A percentile compares a stretch with the other conserved stretches of the same genome.
Evolutionary conservation across 2,113 vertebrate genomes (phyloP).

Genomic region (Hippocampus mohnikei): DNA sequence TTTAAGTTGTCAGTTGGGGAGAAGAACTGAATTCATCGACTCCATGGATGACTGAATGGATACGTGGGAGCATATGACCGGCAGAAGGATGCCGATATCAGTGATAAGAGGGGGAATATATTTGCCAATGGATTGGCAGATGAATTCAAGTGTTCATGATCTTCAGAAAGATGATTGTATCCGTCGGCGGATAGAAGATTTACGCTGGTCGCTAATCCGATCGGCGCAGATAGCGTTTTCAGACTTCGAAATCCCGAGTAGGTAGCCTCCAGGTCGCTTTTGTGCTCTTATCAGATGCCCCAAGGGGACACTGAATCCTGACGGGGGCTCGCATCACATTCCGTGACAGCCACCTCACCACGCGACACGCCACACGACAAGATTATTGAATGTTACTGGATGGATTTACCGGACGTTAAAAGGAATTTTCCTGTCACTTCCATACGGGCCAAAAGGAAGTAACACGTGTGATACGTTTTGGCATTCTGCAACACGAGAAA

Average conservation of each 20-base stretch:
- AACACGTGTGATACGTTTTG: conserved; percentile 37
- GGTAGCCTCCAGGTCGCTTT: conserved; percentile 21
- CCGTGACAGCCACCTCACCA: conserved; percentile 58
- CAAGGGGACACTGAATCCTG: conserved; percentile 37
- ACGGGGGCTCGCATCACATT: conserved; percentile 55
- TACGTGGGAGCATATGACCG: too few species aligned
- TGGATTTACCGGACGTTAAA: conserved; percentile 57
- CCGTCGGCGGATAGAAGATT: too few species aligned
- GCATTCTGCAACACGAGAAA: conserved; percentile 30
- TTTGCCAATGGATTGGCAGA: too few species aligned
- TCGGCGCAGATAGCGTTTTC: too few species aligned
- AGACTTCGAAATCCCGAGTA: neutral
- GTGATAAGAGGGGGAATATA: too few species aligned
- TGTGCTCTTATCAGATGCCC: conserved; percentile 41
- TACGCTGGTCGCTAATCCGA: too few species aligned
- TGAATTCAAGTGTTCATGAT: too few species aligned
- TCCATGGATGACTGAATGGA: too few species aligned
- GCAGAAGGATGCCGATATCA: too few species aligned
- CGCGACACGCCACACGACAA: conserved; percentile 43
- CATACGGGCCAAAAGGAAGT: conserved; percentile 15
- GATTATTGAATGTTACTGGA: conserved; percentile 50
- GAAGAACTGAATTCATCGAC: too few species aligned
- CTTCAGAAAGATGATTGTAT: too few species aligned
- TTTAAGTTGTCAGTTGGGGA: too few species aligned
- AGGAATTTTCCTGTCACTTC: conserved; percentile 10